A percentile compares a stretch with the other conserved stretches of the same genome.
Evolutionary conservation across 2,797 vertebrate genomes (phyloP).

Genomic region (Eutrigla gurnardus): DNA sequence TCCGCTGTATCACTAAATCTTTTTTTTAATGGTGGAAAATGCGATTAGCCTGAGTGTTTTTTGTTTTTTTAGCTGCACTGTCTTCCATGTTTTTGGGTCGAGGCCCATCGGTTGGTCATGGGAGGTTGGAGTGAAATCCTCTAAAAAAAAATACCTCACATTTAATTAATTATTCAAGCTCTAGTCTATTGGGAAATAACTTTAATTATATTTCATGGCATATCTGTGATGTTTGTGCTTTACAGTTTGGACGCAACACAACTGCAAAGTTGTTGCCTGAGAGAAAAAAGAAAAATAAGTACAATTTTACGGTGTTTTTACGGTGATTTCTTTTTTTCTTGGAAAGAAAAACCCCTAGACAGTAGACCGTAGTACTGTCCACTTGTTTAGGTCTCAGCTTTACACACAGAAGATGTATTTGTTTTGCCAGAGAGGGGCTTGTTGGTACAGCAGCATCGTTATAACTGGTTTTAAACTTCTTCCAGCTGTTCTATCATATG

Average conservation of each 20-base stretch:
- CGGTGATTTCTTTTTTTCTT: background rate
- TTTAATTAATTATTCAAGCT: background rate
- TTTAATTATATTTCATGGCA: too few relatives aligned
- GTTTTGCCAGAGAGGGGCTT: background rate
- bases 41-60: slow-evolving; percentile 17
- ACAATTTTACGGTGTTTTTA: background rate
- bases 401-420: background rate
- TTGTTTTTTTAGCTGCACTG: background rate
- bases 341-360: background rate
- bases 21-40: slow-evolving; percentile 30
- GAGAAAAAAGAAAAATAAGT: background rate
- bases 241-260: too few relatives aligned
- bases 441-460: background rate
- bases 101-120: background rate
- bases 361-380: too few relatives aligned
- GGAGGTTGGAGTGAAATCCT: background rate
- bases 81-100: slow-evolving; percentile 1
- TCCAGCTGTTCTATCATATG: too few relatives aligned
- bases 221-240: background rate
- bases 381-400: background rate
- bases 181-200: background rate
- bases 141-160: background rate
- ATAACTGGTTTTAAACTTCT: too few relatives aligned
- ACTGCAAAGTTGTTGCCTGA: too few relatives aligned
- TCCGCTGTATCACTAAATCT: slow-evolving; percentile 27